Evolutionary conservation across 1,140 invertebrate species (phyloP), one percentile per base, ranked within the genome.

Genomic region (Lysiphlebus fabarum): DNA sequence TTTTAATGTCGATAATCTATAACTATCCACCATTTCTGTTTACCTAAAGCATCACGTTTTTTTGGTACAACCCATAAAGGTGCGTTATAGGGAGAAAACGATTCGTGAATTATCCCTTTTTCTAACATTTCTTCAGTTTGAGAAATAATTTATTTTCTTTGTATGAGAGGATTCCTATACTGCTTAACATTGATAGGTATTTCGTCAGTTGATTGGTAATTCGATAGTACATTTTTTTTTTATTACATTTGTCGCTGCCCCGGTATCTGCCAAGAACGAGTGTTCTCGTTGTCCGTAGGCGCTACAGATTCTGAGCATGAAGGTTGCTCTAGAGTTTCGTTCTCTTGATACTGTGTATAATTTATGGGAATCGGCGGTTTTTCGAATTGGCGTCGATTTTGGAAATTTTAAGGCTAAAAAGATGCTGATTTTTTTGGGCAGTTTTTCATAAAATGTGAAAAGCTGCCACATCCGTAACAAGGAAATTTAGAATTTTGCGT

Each of bases 91-190:
- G 42, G 49, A 2, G 60, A 62, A n/a, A 47, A 47, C 5, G 48
- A 58, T 11, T 53, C 40, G 44, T 50, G 17, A 9, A 62, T 48
- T 12, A 62, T 51, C 38, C 33, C 45, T 9, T 58, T 62, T 55
- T 51, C 40, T 51, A 41, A 37, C 56, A 62, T 59, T 37, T 62
- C 56, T 37, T 58, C 33, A 11, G 53, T 43, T 47, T 60, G 62
- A 43, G 51, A 7, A 17, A 10, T 12, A 9, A 62, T 57, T 62
- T 62, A 44, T 37, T 48, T 43, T 37, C 58, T 36, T 37, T 48
- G 40, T 36, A 34, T 44, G n/a, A 50, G 51, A 7, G 56, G 56
- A 41, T 47, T 58, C 12, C 53, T 41, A 43, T 62, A 62, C 38
- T 62, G 56, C 43, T 55, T 62, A 10, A 48, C 43, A 50, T 54